These are phyloP conservation scores for Mizuhopecten yessoensis DNA, from an alignment of 1,140 invertebrate species.

Conservation along the genomic window DNA sequence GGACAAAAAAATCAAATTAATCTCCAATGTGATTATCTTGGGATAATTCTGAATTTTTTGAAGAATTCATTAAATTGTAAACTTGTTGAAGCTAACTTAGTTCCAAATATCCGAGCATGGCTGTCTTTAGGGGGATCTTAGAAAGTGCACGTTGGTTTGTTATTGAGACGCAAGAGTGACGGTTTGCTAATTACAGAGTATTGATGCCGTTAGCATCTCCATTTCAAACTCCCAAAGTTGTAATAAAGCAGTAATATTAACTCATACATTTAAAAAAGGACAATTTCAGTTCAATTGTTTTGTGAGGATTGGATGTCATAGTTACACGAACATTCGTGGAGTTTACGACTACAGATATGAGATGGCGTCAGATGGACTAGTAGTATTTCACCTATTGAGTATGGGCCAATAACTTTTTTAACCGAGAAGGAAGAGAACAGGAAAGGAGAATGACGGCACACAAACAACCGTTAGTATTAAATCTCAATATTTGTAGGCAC, in stretches of 20 bases:
- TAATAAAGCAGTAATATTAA: background rate
- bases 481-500: too few species aligned
- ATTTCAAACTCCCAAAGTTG: conserved; percentile 25
- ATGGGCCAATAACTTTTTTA: background rate
- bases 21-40: background rate
- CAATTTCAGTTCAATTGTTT: conserved; percentile 34
- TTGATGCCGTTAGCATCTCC: background rate
- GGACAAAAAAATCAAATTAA: background rate
- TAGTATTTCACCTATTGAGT: background rate
- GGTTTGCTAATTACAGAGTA: background rate
- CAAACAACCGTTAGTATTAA: too few species aligned
- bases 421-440: too few species aligned
- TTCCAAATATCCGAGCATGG: background rate
- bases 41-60: background rate
- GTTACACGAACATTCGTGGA: background rate
- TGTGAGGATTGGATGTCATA: background rate
- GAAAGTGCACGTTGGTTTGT: background rate
- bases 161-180: background rate
- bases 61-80: background rate
- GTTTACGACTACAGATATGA: conserved; percentile 11
- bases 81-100: background rate
- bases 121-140: background rate
- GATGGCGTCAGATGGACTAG: background rate
- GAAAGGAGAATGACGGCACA: too few species aligned
- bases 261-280: background rate